These are phyloP conservation scores for Aeoliscus strigatus DNA, from an alignment of 2,797 vertebrate species.

Conservation along the genomic window DNA sequence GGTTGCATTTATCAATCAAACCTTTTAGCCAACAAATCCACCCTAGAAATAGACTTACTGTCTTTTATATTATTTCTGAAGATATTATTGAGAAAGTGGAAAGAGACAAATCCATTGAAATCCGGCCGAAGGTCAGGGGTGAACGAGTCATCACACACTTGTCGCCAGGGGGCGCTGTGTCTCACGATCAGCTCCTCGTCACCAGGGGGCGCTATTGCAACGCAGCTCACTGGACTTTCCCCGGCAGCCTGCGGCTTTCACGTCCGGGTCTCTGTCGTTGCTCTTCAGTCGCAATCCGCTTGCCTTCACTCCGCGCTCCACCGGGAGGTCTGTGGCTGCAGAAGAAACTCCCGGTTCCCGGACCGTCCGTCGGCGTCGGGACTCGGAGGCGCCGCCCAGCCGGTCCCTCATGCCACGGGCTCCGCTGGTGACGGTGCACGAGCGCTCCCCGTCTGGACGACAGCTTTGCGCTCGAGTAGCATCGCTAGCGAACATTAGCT, in stretches of 20 bases:
- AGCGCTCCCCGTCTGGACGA: constrained; percentile 66
- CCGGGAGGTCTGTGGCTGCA: constrained; percentile 60
- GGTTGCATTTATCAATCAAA: no score
- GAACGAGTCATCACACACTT: no score
- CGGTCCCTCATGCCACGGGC: constrained; percentile 55
- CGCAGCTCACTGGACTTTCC: not conserved
- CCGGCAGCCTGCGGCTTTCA: constrained; percentile 47
- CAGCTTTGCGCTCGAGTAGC: constrained; percentile 59
- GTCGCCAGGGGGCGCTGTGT: no score
- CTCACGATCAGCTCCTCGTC: constrained; percentile 8
- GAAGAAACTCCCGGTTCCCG: constrained; percentile 40
- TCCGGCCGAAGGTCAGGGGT: no score
- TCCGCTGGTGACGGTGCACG: constrained; percentile 58
- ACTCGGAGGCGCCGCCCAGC: constrained; percentile 28
- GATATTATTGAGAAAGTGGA: no score
- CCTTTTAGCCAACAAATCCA: no score
- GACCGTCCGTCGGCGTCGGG: constrained; percentile 36
- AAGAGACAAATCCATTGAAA: no score
- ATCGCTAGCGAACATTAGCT: constrained; percentile 60
- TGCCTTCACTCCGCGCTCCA: constrained; percentile 53
- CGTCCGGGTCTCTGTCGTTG: constrained; percentile 68
- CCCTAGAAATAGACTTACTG: no score
- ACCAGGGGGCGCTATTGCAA: constrained; percentile 41
- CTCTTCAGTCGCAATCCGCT: constrained; percentile 54
- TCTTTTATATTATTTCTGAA: no score